These are phyloP conservation scores for Lepus timidus DNA, from an alignment of 2,113 vertebrate species.

Conservation along the genomic window DNA sequence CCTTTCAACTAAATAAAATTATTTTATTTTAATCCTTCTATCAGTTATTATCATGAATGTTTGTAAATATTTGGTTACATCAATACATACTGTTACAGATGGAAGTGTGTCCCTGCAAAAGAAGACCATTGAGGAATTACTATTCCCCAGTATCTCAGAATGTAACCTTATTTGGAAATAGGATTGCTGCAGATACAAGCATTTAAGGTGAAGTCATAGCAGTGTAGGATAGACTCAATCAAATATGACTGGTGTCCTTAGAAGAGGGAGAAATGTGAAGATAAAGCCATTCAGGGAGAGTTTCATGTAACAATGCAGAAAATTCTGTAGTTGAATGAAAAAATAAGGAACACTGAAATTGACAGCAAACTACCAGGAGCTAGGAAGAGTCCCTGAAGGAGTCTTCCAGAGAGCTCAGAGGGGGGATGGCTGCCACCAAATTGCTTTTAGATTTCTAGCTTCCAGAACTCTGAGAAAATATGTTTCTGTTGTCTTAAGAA, in stretches of 20 bases:
- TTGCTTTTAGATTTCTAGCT: not conserved
- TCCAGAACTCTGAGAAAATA: not conserved
- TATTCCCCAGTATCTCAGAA: not conserved
- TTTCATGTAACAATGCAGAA: accelerated
- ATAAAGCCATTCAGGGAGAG: not conserved
- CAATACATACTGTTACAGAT: not conserved
- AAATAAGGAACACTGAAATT: not conserved
- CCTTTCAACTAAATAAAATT: no score
- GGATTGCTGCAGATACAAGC: not conserved
- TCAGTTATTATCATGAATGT: not conserved
- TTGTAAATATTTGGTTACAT: not conserved
- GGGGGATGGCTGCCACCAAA: not conserved
- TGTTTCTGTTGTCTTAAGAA: not conserved
- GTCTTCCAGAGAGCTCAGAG: not conserved
- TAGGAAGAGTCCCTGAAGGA: not conserved
- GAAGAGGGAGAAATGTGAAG: not conserved
- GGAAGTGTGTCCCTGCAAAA: not conserved
- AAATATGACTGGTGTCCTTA: not conserved
- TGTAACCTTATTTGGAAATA: not conserved
- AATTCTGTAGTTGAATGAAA: not conserved
- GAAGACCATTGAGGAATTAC: not conserved
- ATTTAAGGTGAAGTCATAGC: not conserved
- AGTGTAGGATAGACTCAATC: not conserved
- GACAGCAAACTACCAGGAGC: not conserved
- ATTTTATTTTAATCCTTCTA: not conserved